Conservation (phyloP, 2,113 vertebrate species). For the Neomonachus schauinslandi region DNA sequence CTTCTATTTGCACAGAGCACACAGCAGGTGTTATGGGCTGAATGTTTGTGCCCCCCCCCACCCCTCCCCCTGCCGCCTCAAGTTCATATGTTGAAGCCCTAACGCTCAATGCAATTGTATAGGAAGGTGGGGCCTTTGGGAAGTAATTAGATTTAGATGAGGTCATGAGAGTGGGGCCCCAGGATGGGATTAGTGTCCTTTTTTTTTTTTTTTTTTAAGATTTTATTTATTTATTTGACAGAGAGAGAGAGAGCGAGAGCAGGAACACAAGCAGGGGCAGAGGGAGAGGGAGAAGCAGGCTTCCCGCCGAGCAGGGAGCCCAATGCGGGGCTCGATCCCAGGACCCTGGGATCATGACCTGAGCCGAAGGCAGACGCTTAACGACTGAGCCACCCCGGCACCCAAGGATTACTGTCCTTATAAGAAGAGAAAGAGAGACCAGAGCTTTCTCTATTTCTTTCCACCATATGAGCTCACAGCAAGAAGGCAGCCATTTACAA, state of each 20-base stretch:
- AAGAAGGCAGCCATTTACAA: neutral
- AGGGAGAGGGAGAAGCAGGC: too few species aligned
- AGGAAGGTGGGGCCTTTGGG: neutral
- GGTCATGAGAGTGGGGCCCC: neutral
- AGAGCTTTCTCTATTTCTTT: neutral
- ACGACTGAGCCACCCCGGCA: too few species aligned
- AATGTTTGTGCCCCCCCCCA: neutral
- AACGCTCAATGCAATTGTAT: neutral
- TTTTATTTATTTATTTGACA: too few species aligned
- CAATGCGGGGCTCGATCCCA: too few species aligned
- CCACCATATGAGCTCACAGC: neutral
- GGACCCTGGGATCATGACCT: too few species aligned
- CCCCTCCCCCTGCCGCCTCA: rapidly evolving
- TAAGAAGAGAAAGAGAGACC: neutral
- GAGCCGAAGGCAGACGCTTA: too few species aligned
- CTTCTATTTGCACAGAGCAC: neutral
- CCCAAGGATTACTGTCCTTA: neutral
- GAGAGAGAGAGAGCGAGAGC: too few species aligned
- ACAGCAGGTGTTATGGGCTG: neutral
- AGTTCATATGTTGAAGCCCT: neutral
- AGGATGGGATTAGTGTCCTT: neutral
- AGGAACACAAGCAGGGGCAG: too few species aligned
- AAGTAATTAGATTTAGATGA: neutral
- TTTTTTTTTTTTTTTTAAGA: too few species aligned
- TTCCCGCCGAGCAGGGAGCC: too few species aligned